A percentile compares a stretch with the other conserved stretches of the same genome.
These are phyloP conservation scores for Apantesis nais DNA, from an alignment of 2,888 invertebrate species.

Conservation along the genomic window DNA sequence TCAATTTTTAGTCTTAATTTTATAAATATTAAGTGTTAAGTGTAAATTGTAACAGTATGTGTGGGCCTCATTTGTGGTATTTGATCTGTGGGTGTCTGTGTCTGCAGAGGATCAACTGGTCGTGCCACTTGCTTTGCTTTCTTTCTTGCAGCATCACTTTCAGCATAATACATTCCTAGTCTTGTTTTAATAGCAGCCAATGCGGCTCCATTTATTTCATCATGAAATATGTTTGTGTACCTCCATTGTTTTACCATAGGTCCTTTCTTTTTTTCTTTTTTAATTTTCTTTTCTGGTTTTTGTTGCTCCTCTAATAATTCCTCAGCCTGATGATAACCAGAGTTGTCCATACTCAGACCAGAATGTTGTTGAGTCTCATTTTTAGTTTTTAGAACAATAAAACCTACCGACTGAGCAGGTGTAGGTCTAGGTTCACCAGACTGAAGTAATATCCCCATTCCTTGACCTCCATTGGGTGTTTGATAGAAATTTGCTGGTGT, in stretches of 20 bases:
- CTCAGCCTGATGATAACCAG: conserved; percentile 55
- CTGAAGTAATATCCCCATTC: conserved; percentile 79
- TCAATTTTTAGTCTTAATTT: conserved; percentile 22
- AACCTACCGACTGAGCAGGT: conserved; percentile 66
- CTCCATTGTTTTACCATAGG: conserved; percentile 85
- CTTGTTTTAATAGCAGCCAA: conserved; percentile 83
- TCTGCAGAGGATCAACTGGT: conserved; percentile 68
- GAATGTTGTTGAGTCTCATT: conserved; percentile 70
- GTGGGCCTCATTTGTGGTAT: conserved; percentile 69
- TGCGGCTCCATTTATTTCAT: conserved; percentile 83
- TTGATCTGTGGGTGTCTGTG: conserved; percentile 66
- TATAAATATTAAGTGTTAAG: conserved; percentile 35
- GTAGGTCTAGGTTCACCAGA: conserved; percentile 68
- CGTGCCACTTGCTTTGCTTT: conserved; percentile 70
- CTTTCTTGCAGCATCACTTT: conserved; percentile 80
- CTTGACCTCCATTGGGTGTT: conserved; percentile 72
- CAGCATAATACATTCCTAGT: conserved; percentile 82
- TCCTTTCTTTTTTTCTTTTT: conserved; percentile 76
- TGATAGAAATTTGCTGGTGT: conserved; percentile 78
- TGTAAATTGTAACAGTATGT: conserved; percentile 77
- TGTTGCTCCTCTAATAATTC: conserved; percentile 55
- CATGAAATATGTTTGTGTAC: conserved; percentile 85
- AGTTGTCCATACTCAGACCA: conserved; percentile 64
- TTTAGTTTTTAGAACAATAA: conserved; percentile 78
- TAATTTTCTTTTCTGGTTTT: conserved; percentile 67